phyloP scores from a whole-genome alignment of 2,797 vertebrate species.

The Lepilemur septentrionalis region DNA sequence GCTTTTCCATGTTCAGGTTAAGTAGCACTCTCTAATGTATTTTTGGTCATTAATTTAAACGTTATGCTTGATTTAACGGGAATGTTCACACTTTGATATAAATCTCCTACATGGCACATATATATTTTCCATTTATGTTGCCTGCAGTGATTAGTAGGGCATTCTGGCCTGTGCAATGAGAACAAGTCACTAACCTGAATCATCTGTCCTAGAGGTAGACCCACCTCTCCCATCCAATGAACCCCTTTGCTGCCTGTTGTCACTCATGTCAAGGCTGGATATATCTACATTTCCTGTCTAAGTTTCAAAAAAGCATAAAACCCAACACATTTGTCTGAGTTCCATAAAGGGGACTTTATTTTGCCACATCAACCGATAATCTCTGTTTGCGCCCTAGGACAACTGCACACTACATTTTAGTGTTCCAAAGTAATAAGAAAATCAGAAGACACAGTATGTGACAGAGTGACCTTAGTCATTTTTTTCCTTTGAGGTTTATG shows the following conservation, averaged over 20 bases:
- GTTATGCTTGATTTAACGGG: slow-evolving; percentile 60
- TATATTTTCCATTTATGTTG: slow-evolving; percentile 40
- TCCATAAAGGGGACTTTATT: background rate
- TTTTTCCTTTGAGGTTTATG: background rate
- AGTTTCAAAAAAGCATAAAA: background rate
- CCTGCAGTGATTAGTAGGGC: slow-evolving; percentile 28
- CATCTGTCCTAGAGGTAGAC: background rate
- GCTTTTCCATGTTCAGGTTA: slow-evolving; percentile 71
- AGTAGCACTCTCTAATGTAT: slow-evolving; percentile 61
- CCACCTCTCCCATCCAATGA: background rate
- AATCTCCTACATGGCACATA: slow-evolving; percentile 56
- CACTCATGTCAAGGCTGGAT: background rate
- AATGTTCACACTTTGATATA: slow-evolving; percentile 73
- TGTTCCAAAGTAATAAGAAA: background rate
- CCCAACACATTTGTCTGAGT: background rate
- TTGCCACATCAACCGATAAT: background rate
- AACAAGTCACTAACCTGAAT: slow-evolving; percentile 13
- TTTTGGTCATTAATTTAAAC: slow-evolving; percentile 76
- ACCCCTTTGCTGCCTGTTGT: background rate
- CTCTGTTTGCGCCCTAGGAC: background rate
- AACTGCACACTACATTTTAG: background rate
- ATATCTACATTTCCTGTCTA: background rate
- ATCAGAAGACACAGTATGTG: background rate
- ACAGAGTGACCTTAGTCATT: background rate
- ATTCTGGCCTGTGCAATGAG: background rate